Base-by-base conservation (phyloP, 2,888 invertebrate genomes). In the Laspeyria flexula region DNA sequence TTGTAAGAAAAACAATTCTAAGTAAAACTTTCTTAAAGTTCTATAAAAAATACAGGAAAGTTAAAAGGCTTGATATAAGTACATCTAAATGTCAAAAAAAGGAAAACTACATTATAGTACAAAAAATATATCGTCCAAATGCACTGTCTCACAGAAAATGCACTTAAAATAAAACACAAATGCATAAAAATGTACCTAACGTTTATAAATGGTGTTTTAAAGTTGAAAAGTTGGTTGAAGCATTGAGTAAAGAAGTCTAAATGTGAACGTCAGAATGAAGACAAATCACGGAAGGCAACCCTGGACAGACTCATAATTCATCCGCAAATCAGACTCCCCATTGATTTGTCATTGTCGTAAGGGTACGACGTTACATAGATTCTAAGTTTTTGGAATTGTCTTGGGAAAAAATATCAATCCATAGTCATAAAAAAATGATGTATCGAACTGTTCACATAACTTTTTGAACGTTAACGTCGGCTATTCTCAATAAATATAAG, bases 291-390 rank as follows among this genome's bases (percentile, higher is more conserved):
- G 48, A 39, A 30, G 50, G 43, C 57, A 70, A 44, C 63, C 71
- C 54, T 62, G 40, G 23, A 48, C 12, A 30, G 40, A 43, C 42
- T 69, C 69, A 71, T 68, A 68, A 65, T 69, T 71, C 71, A 71
- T 62, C 33, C 54, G 41, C 35, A 39, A 60, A 65, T 56, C 60
- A 55, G 62, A 58, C 62, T 68, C 54, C 31, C 50, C 56, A 68
- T 69, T 68, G 71, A 68, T 68, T 68, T 71, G 65, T 62, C 71
- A 68, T 60, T 62, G 65, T 68, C 62, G 60, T 46, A 49, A 41
- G 42, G 42, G 39, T 48, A 48, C 29, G 47, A 45, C 11, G 12
- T n/a, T 1, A 7, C 12, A 3, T 47, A 30, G 42, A 59, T 33
- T n/a, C 42, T 7, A 3, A 1, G 1, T 1, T 0, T 1, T 27